Conservation (phyloP, 2,797 vertebrate genomes). For the Tragopan temminckii region DNA sequence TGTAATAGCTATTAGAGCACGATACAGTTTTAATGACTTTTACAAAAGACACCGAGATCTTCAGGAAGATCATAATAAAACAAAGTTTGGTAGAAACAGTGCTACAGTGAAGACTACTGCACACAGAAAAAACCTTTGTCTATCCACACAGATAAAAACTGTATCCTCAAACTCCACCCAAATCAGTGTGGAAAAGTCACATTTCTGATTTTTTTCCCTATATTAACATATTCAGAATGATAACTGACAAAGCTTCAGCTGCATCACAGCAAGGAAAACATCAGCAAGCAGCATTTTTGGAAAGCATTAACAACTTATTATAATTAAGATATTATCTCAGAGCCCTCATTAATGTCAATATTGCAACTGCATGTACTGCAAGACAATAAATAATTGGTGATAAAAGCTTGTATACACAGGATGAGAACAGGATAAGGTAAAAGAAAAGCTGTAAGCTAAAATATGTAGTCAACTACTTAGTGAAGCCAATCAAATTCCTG, state of each 20-base stretch:
- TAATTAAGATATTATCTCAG: slow-evolving; percentile 48
- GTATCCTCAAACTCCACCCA: not conserved
- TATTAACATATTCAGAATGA: slow-evolving; percentile 26
- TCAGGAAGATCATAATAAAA: not conserved
- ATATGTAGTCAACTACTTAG: not conserved
- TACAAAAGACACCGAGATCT: not conserved
- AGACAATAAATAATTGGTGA: slow-evolving; percentile 2
- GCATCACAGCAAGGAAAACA: slow-evolving; percentile 14
- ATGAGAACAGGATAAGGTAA: slow-evolving; percentile 31
- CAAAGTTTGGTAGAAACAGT: not conserved
- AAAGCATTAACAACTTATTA: slow-evolving; percentile 1
- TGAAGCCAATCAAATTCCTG: not conserved
- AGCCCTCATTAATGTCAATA: slow-evolving; percentile 4
- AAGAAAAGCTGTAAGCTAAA: slow-evolving; percentile 37
- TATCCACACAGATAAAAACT: not conserved
- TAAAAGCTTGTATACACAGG: not conserved
- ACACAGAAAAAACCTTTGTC: no score
- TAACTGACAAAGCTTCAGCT: slow-evolving; percentile 18
- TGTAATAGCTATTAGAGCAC: not conserved
- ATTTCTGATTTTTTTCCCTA: not conserved
- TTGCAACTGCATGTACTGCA: slow-evolving; percentile 26
- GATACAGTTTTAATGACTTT: not conserved
- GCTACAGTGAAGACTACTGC: not conserved
- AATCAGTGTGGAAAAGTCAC: not conserved
- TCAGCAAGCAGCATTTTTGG: slow-evolving; percentile 14